These are phyloP conservation scores for Myanophis thanlyinensis DNA, from an alignment of 2,113 vertebrate genomes.

Conservation along the genomic window DNA sequence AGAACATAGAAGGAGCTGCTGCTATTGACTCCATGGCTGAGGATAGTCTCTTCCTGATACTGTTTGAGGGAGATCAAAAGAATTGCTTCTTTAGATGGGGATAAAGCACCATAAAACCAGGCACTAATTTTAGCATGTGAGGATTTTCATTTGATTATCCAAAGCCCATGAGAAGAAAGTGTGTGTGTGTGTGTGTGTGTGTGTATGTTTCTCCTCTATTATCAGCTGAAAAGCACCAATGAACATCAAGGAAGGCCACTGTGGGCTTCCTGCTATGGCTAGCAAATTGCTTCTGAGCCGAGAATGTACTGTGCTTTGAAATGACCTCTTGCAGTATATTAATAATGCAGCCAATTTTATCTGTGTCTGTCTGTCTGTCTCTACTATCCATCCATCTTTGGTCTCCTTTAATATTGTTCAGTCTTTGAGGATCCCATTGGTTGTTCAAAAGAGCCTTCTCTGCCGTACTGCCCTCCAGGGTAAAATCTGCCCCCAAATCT, in stretches of 20 bases:
- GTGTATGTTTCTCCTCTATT: not conserved
- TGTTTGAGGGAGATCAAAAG: not conserved
- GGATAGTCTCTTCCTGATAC: slow-evolving; percentile 66
- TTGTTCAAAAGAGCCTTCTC: not conserved
- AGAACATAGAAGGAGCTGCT: slow-evolving; percentile 83
- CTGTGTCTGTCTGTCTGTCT: too few species aligned
- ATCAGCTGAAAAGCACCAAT: not conserved
- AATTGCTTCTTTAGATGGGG: not conserved
- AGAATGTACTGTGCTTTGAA: not conserved
- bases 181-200: not conserved
- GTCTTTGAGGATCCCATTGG: not conserved
- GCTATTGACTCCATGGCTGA: slow-evolving; percentile 77
- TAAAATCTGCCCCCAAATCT: not conserved
- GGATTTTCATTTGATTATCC: not conserved
- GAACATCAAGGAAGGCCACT: not conserved
- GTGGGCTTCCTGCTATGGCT: not conserved
- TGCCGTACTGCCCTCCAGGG: not conserved
- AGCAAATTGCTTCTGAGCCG: not conserved
- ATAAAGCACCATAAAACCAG: too few species aligned
- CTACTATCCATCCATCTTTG: not conserved
- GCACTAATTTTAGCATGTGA: not conserved
- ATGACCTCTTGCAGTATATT: not conserved
- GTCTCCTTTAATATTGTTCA: not conserved
- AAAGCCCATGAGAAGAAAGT: not conserved
- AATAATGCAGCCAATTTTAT: not conserved